These are phyloP conservation scores for Hylomyscus alleni DNA, from an alignment of 2,797 vertebrate genomes.

Conservation along the genomic window DNA sequence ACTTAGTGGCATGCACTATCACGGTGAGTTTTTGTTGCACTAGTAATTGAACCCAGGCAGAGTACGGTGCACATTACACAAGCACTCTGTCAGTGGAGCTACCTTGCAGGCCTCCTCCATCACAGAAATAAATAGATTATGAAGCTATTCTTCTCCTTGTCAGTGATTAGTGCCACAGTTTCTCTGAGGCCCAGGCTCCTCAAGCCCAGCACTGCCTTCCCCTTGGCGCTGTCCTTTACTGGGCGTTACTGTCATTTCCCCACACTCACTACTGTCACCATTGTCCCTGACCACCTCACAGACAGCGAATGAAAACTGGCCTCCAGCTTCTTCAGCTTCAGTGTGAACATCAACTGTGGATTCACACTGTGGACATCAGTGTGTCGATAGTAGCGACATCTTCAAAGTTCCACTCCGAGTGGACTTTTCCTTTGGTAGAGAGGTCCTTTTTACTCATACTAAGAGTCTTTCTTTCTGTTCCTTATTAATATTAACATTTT, in stretches of 20 bases:
- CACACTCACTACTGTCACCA: not conserved
- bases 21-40: not conserved
- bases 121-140: not conserved
- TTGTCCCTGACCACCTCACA: not conserved
- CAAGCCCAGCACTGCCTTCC: not conserved
- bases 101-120: not conserved
- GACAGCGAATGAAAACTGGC: not conserved
- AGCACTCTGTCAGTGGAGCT: not conserved
- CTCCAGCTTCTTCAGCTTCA: not conserved
- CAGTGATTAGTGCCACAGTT: not conserved
- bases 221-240: not conserved
- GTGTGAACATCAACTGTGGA: not conserved
- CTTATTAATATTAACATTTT: not conserved
- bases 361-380: not conserved
- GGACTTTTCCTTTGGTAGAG: not conserved
- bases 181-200: not conserved
- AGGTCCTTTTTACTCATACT: not conserved
- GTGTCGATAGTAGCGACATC: not conserved
- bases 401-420: not conserved
- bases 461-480: slow-evolving; percentile 41
- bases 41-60: not conserved
- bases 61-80: no score
- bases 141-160: not conserved
- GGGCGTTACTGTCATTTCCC: not conserved
- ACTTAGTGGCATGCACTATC: not conserved